phyloP scores from a whole-genome alignment of 2,113 vertebrate species.

The Dolichotis patagonum region DNA sequence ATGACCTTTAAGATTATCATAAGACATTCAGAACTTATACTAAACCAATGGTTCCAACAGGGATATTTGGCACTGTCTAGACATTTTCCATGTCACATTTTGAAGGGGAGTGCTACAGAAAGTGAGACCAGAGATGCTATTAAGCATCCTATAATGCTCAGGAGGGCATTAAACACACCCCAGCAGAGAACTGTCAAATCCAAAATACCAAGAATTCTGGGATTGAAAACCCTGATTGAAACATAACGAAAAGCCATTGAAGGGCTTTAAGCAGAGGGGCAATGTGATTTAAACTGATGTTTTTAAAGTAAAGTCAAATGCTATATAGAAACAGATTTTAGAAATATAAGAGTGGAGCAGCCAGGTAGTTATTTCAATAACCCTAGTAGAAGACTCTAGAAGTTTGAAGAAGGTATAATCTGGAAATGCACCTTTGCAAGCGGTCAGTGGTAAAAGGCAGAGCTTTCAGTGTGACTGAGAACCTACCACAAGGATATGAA shows the following conservation, averaged over 20 bases:
- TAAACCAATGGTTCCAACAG: neutral
- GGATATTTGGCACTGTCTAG: neutral
- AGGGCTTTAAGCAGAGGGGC: neutral
- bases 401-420: neutral
- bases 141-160: neutral
- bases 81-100: neutral
- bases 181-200: neutral
- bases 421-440: constrained; percentile 13
- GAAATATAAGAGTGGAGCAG: neutral
- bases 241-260: neutral
- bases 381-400: neutral
- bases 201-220: neutral
- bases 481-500: neutral
- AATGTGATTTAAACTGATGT: neutral
- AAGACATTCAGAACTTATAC: neutral
- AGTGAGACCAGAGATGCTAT: neutral
- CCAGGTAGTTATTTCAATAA: neutral
- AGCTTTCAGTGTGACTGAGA: neutral
- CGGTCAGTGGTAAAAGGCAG: neutral
- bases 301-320: neutral
- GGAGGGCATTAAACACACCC: neutral
- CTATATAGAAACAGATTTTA: neutral
- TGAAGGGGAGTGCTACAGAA: too few relatives aligned
- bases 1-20: neutral
- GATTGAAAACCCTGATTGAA: neutral